Conservation (phyloP, 2,113 vertebrate species). For the Ctenodactylus gundi region DNA sequence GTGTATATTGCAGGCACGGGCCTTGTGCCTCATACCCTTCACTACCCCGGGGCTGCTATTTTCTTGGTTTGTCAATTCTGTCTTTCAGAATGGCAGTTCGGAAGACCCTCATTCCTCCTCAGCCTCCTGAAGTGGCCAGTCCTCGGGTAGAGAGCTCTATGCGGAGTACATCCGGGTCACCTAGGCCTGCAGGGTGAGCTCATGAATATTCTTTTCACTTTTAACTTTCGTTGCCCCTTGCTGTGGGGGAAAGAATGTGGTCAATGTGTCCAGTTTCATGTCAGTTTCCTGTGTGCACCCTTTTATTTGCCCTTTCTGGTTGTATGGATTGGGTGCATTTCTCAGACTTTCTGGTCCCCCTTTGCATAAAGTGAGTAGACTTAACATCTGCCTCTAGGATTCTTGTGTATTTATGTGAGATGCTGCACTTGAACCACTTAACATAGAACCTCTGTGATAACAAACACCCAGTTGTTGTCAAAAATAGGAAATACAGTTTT, state of each 20-base stretch:
- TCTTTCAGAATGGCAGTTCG: constrained; percentile 91
- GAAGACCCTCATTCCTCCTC: constrained; percentile 94
- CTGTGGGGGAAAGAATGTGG: background rate
- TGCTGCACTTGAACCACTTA: background rate
- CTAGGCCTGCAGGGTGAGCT: constrained; percentile 93
- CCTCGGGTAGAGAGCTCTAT: constrained; percentile 90
- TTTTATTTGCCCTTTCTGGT: background rate
- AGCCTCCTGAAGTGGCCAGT: constrained; percentile 88
- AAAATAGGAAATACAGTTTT: background rate
- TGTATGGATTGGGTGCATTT: background rate
- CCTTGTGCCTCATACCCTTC: background rate
- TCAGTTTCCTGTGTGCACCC: background rate
- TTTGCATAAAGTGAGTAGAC: background rate
- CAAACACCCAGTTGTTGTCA: background rate
- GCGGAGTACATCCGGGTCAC: constrained; percentile 92
- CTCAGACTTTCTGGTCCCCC: background rate
- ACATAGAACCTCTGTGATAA: background rate
- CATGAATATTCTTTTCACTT: background rate
- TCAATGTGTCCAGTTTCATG: background rate
- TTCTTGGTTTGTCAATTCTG: constrained; percentile 45
- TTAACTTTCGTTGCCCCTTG: background rate
- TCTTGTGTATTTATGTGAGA: background rate
- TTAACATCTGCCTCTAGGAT: background rate
- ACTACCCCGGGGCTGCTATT: background rate
- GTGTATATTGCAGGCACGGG: background rate